Evolutionary conservation across 1,140 invertebrate genomes (phyloP).

Genomic region (Prorops nasuta): DNA sequence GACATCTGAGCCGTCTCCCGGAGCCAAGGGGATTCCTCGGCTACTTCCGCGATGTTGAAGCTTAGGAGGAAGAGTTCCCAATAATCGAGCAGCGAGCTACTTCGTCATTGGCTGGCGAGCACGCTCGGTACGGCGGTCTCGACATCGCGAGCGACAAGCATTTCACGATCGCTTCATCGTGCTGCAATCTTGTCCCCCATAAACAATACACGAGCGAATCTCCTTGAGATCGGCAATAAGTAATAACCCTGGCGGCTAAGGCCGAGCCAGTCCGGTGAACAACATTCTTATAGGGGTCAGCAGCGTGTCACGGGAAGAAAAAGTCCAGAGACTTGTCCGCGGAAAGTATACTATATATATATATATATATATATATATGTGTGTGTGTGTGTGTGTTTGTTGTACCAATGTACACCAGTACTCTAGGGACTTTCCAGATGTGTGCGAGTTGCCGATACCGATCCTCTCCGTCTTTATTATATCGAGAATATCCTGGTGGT

Average conservation of each 20-base stretch:
- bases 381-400: too few species aligned
- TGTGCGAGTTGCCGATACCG: too few species aligned
- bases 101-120: slow-evolving; percentile 11
- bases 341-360: slow-evolving; percentile 7
- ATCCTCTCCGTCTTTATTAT: too few species aligned
- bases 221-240: slow-evolving; percentile 29
- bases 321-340: slow-evolving; percentile 11
- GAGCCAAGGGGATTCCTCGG: background rate
- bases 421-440: too few species aligned
- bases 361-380: too few species aligned
- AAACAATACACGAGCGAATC: slow-evolving; percentile 22
- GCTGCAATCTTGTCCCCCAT: slow-evolving; percentile 18
- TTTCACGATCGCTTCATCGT: slow-evolving; percentile 15
- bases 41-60: slow-evolving; percentile 12
- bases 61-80: too few species aligned
- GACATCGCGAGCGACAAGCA: slow-evolving; percentile 11
- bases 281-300: slow-evolving; percentile 21
- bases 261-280: slow-evolving; percentile 16
- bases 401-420: too few species aligned
- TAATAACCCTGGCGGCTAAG: slow-evolving; percentile 22
- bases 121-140: slow-evolving; percentile 13
- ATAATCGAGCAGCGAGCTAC: too few species aligned
- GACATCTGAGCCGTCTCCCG: background rate
- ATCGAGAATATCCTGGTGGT: too few species aligned
- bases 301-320: slow-evolving; percentile 22